Evolutionary conservation across 2,888 invertebrate genomes (phyloP).

Genomic region (Tribolium freemani): DNA sequence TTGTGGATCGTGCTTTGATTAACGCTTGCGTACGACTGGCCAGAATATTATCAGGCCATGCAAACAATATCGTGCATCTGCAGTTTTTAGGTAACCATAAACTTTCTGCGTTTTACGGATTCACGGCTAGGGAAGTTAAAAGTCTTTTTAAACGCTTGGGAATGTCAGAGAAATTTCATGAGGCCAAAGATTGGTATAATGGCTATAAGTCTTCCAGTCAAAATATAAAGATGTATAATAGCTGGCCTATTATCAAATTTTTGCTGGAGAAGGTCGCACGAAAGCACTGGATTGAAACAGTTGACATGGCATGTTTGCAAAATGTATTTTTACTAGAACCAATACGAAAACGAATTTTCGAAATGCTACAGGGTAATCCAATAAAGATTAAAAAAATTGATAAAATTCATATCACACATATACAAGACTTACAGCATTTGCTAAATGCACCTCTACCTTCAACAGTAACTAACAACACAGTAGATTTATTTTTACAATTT

Average conservation of each 20-base stretch:
- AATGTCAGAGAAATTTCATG: background rate
- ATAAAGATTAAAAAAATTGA: constrained; percentile 3
- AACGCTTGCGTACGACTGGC: background rate
- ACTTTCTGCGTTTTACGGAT: background rate
- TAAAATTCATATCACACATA: constrained; percentile 1
- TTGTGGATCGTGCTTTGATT: background rate
- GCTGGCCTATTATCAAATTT: background rate
- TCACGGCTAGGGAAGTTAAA: background rate
- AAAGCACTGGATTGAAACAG: background rate
- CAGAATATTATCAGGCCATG: background rate
- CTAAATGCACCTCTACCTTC: background rate
- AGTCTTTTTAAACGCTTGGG: background rate
- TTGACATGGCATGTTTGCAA: constrained; percentile 4
- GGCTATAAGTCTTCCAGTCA: background rate
- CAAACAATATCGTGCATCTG: background rate
- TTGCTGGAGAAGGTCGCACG: background rate
- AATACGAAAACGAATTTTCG: background rate
- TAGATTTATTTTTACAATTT: constrained; percentile 4
- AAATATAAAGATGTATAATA: background rate
- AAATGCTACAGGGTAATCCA: background rate
- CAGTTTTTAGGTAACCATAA: background rate
- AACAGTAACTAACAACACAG: constrained; percentile 1
- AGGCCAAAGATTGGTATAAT: constrained; percentile 1
- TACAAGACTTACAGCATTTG: constrained; percentile 1
- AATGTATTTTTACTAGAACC: constrained; percentile 1